Evolutionary conservation across 53 echinoderm and acorn worm species (phyloP).

Genomic region (Holothuria leucospilota): DNA sequence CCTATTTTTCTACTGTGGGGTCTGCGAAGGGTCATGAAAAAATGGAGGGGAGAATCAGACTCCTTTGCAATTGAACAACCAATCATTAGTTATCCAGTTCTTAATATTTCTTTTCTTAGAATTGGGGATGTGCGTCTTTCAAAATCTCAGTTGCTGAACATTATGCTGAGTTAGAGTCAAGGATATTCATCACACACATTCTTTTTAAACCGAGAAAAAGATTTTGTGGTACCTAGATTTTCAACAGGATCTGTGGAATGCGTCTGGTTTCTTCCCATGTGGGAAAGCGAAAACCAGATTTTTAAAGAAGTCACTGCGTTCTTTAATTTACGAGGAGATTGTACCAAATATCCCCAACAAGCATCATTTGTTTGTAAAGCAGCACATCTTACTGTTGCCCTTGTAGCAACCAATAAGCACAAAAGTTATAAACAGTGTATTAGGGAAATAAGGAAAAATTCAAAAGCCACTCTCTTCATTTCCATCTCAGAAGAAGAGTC

Average conservation of each 20-base stretch:
- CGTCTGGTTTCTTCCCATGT: constrained; percentile 35
- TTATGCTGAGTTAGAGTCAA: constrained; percentile 22
- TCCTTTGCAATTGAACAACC: not conserved
- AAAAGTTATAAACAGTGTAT: not conserved
- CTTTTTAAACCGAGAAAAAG: constrained; percentile 21
- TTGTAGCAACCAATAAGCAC: constrained; percentile 23
- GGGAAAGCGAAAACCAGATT: constrained; percentile 23
- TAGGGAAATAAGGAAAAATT: not conserved
- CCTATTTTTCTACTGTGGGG: constrained; percentile 23
- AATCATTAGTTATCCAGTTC: not conserved
- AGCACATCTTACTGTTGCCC: constrained; percentile 13
- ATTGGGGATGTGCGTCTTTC: constrained; percentile 20
- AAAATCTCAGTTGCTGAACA: constrained; percentile 15
- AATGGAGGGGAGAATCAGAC: constrained; percentile 30
- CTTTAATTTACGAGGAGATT: constrained; percentile 37
- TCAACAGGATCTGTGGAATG: constrained; percentile 19
- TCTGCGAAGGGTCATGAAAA: constrained; percentile 23
- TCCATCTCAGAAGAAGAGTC: constrained; percentile 3
- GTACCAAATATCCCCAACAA: not conserved
- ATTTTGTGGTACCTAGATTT: constrained; percentile 24
- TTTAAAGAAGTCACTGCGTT: constrained; percentile 36
- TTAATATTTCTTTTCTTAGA: constrained; percentile 14
- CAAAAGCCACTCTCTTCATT: constrained; percentile 5
- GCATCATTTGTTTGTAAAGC: constrained; percentile 29
- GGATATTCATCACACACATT: constrained; percentile 11